Evolutionary conservation across 1,140 invertebrate genomes (phyloP).

Genomic region (Octopus bimaculoides): DNA sequence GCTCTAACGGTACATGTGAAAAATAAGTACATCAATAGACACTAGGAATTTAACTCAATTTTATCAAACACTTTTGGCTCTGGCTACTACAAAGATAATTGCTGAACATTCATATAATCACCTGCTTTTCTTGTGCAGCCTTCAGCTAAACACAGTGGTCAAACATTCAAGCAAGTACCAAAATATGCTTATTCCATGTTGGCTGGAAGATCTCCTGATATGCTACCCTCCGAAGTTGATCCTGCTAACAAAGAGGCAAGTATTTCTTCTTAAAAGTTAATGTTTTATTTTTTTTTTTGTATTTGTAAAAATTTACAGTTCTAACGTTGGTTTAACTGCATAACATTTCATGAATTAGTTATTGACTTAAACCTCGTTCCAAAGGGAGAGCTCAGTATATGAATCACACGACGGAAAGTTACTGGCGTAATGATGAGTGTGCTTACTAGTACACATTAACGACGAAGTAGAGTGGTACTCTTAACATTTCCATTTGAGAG

Average conservation of each 20-base stretch:
- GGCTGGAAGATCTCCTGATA: conserved; percentile 70
- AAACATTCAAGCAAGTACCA: conserved; percentile 41
- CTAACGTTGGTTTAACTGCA: not conserved
- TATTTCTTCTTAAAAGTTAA: not conserved
- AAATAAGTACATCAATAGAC: too few relatives aligned
- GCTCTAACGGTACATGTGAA: too few relatives aligned
- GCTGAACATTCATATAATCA: too few relatives aligned
- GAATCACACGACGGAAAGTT: not conserved
- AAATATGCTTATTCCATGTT: conserved; percentile 63
- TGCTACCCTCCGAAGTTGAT: conserved; percentile 78
- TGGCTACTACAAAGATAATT: too few relatives aligned
- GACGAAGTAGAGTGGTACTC: too few relatives aligned
- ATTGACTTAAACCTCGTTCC: not conserved
- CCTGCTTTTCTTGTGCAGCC: conserved; percentile 24
- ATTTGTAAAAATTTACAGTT: not conserved
- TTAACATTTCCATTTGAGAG: too few relatives aligned
- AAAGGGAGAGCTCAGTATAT: not conserved
- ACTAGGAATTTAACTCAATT: too few relatives aligned
- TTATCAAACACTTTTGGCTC: too few relatives aligned
- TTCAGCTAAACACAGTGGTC: conserved; percentile 31
- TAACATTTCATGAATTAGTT: not conserved
- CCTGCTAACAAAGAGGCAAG: conserved; percentile 78
- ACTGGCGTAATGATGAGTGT: not conserved
- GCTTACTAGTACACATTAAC: not conserved
- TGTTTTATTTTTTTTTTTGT: not conserved